Evolutionary conservation across 1,140 invertebrate species (phyloP), one percentile per base, ranked within the genome.

Genomic region (Nylanderia fulva): DNA sequence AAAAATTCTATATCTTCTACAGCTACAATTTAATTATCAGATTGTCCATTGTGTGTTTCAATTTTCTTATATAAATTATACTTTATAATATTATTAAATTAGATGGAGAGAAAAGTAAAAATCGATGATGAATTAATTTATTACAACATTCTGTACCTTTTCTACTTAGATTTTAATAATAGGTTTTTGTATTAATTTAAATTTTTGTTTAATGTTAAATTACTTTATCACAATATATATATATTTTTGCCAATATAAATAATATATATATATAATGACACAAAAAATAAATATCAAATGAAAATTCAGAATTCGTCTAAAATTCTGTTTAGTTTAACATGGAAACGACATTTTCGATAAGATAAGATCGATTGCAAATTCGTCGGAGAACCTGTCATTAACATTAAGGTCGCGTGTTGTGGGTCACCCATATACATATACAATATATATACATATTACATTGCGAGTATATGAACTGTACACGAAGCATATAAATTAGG

Each of bases 401-500:
- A 29, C 39, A 48, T 9, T n/a, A 48, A 29, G 3, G 1, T 39
- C n/a, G 11, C 27, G n/a, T 21, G 52, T 60, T 60, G 24, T 27
- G 21, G 21, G 42, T 77, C n/a, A 77, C 18, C 27, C 52, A 48
- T 15, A 48, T 48, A 45, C 18, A 18, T 15, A 11, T 15, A 11
- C n/a, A 52, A 48, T 48, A 45, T 48, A 18, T 15, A 11, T 15
- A 11, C n/a, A 52, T 2, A 63, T 52, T 29, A 15, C 0, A 1
- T 29, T 33, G 60, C 21, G 29, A 29, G 39, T 27, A 33, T 15
- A 29, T 27, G 24, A 58, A 36, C 24, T 60, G 18, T 36, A 5
- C 11, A 15, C 1, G 36, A 42, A 21, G 21, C 45, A 68, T 48
- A 48, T 79, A 79, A 79, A 79, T 79, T 79, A 79, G 39, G 58